A percentile compares a stretch with the other conserved stretches of the same genome.
These are phyloP conservation scores for Parambassis ranga DNA, from an alignment of 2,797 vertebrate genomes.

Conservation along the genomic window DNA sequence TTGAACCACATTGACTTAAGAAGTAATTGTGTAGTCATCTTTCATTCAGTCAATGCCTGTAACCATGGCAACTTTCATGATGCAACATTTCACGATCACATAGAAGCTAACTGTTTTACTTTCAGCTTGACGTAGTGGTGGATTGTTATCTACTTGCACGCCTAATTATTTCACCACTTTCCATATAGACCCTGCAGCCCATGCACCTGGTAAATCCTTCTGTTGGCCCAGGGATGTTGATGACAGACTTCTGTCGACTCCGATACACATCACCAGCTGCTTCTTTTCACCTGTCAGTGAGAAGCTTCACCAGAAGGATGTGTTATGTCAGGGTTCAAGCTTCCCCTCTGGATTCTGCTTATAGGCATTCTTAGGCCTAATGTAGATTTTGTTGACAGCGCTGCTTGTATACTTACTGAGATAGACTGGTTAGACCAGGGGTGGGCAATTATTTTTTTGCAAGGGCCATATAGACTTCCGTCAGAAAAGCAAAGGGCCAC, in stretches of 20 bases:
- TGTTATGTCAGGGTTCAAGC: conserved; percentile 9
- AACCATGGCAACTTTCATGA: background rate
- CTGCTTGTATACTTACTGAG: background rate
- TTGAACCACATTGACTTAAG: background rate
- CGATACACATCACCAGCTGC: conserved; percentile 18
- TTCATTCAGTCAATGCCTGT: background rate
- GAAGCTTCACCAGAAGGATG: background rate
- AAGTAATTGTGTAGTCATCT: background rate
- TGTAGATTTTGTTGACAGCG: background rate
- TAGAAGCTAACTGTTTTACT: too few species aligned
- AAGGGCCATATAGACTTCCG: too few species aligned
- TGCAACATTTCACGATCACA: background rate
- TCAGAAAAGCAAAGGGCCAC: too few species aligned
- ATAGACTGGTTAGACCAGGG: too few species aligned
- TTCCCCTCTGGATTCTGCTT: conserved; percentile 1
- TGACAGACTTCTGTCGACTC: conserved; percentile 18
- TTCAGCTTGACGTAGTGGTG: too few species aligned
- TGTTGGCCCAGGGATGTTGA: conserved; percentile 1
- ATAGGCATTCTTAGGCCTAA: background rate
- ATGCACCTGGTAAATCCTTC: conserved; percentile 1
- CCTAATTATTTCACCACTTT: too few species aligned
- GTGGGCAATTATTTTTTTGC: too few species aligned
- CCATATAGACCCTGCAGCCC: too few species aligned
- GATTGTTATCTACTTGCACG: too few species aligned
- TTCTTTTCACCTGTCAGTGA: conserved; percentile 23